phyloP scores from a whole-genome alignment of 2,888 invertebrate genomes.

The Agrotis ipsilon region DNA sequence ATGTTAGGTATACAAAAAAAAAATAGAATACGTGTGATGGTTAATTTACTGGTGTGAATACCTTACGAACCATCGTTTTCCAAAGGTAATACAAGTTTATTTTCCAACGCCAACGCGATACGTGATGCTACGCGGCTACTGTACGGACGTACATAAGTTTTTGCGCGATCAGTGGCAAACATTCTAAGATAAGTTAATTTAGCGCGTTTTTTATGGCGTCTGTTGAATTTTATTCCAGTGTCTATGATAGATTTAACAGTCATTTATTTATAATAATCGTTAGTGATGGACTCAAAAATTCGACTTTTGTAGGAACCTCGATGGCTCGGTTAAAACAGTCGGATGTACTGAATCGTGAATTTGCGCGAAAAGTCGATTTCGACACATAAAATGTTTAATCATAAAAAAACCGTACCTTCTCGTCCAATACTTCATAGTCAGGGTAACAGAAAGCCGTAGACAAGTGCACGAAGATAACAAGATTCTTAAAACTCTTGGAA shows the following conservation, averaged over 20 bases:
- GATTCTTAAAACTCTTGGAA: conserved; percentile 94
- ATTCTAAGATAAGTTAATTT: background rate
- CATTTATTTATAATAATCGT: background rate
- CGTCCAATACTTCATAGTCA: conserved; percentile 92
- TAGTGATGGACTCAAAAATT: no score
- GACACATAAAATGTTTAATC: no score
- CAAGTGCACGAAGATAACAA: conserved; percentile 95
- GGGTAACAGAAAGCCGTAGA: conserved; percentile 99
- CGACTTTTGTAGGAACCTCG: no score
- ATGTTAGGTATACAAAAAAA: no score
- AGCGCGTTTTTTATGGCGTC: no score
- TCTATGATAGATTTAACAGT: background rate
- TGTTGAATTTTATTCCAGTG: background rate
- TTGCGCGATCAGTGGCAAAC: no score
- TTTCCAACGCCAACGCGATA: background rate
- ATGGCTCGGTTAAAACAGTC: no score
- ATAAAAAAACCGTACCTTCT: conserved; percentile 74
- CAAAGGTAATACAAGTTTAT: background rate
- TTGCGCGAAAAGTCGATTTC: no score
- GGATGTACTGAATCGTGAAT: no score
- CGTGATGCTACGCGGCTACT: background rate
- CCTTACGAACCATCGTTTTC: no score
- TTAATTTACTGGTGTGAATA: no score
- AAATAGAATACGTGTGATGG: no score
- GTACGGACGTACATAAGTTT: background rate